These are phyloP conservation scores for Papilio aristodemus DNA, from an alignment of 1,140 invertebrate species.

Conservation along the genomic window DNA sequence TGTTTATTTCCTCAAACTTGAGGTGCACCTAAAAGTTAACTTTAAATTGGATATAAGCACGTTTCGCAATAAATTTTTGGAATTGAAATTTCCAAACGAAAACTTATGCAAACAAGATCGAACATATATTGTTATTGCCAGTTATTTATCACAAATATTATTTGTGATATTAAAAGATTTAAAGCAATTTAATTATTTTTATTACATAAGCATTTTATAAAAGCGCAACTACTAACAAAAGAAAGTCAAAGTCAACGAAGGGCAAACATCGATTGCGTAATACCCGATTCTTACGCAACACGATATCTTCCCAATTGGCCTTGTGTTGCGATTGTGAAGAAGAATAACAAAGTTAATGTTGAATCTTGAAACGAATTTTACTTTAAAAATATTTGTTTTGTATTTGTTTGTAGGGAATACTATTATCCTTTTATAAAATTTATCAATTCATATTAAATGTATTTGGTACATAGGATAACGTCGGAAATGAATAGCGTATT, in stretches of 20 bases:
- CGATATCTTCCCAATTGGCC: not conserved
- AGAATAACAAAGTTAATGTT: not conserved
- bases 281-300: conserved; percentile 4
- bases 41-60: not conserved
- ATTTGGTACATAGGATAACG: too few relatives aligned
- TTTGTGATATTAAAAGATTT: not conserved
- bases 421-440: too few relatives aligned
- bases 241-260: conserved; percentile 27
- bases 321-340: not conserved
- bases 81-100: not conserved
- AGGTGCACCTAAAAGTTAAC: not conserved
- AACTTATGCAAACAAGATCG: not conserved
- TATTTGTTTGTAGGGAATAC: too few relatives aligned
- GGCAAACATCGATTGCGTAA: conserved; percentile 29
- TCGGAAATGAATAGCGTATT: too few relatives aligned
- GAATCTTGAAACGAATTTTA: too few relatives aligned
- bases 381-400: too few relatives aligned
- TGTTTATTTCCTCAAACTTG: too few relatives aligned
- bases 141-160: too few relatives aligned
- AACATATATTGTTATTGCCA: not conserved
- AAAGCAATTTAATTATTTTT: not conserved
- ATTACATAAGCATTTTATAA: not conserved
- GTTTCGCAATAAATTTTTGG: not conserved
- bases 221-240: not conserved
- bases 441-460: too few relatives aligned